These are phyloP conservation scores for Cyclophora punctaria DNA, from an alignment of 2,888 invertebrate species.

Conservation along the genomic window DNA sequence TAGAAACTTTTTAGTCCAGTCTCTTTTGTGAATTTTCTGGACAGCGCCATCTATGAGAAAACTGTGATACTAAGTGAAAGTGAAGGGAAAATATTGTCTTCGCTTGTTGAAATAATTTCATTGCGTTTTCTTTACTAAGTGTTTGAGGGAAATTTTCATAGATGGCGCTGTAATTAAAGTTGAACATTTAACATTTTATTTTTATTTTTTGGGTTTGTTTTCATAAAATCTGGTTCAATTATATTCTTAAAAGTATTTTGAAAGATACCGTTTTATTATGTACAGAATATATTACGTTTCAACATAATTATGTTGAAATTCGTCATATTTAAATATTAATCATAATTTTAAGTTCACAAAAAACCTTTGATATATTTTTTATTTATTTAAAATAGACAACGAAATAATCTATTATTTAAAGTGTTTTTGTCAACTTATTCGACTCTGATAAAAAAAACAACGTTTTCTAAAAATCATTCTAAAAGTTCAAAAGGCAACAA, in stretches of 20 bases:
- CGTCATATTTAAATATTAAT: not conserved
- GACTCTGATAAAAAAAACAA: too few relatives aligned
- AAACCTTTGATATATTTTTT: not conserved
- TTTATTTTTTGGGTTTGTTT: not conserved
- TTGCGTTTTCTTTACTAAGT: not conserved
- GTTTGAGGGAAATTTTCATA: slow-evolving; percentile 3
- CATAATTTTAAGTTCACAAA: not conserved
- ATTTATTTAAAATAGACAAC: not conserved
- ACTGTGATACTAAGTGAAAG: slow-evolving; percentile 8
- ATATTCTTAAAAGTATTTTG: not conserved
- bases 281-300: not conserved
- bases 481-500: too few relatives aligned
- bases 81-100: slow-evolving; percentile 1
- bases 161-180: slow-evolving; percentile 14
- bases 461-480: too few relatives aligned
- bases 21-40: not conserved
- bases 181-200: not conserved
- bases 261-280: not conserved
- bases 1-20: too few relatives aligned
- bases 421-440: not conserved
- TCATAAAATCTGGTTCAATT: not conserved
- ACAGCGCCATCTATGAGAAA: slow-evolving; percentile 26
- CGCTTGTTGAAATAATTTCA: not conserved
- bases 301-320: not conserved
- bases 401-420: not conserved